These are phyloP conservation scores for Drosophila tanythrix DNA, from an alignment of 2,888 invertebrate genomes.

Conservation along the genomic window DNA sequence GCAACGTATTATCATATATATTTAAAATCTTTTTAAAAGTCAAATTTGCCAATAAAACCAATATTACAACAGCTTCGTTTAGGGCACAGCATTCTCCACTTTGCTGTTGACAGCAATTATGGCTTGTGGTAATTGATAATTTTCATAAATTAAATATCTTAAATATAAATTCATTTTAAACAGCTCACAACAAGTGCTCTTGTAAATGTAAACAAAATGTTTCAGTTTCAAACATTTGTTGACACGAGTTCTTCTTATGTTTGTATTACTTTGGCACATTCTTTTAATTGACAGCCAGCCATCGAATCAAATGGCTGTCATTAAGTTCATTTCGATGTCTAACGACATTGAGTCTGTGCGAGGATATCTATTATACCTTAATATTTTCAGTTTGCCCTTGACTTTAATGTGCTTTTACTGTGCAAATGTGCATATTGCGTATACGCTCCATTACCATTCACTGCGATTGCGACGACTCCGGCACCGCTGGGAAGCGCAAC, in stretches of 20 bases:
- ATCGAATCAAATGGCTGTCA: not conserved
- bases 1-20: not conserved
- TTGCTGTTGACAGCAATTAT: not conserved
- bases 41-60: not conserved
- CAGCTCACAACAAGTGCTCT: not conserved
- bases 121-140: not conserved
- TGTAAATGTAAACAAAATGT: not conserved
- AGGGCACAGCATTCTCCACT: not conserved
- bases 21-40: not conserved
- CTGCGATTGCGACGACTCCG: not conserved
- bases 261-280: not conserved
- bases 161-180: not conserved
- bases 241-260: not conserved
- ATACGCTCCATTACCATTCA: constrained; percentile 30
- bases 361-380: not conserved
- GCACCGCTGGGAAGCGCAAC: constrained; percentile 9
- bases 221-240: not conserved
- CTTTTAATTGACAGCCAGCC: not conserved
- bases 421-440: constrained; percentile 45
- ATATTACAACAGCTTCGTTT: not conserved
- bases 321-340: not conserved
- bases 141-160: not conserved
- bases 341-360: not conserved
- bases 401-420: constrained; percentile 38
- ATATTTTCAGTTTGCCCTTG: constrained; percentile 21